phyloP scores from a whole-genome alignment of 1,140 invertebrate genomes.

The Brachionus sp. region DNA sequence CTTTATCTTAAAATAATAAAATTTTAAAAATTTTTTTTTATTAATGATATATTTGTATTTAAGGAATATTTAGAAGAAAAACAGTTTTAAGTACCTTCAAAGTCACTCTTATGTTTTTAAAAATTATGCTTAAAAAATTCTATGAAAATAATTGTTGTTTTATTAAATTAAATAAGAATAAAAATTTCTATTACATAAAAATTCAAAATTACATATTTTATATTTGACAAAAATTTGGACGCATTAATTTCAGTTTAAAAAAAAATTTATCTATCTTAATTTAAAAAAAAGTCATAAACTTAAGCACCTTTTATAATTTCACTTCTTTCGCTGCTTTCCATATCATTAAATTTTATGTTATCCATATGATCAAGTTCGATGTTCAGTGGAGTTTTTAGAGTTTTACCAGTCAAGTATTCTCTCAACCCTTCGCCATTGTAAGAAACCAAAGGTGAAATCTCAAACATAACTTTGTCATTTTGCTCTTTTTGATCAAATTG shows the following conservation, averaged over 20 bases:
- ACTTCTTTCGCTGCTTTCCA: neutral
- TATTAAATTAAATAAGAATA: too few species aligned
- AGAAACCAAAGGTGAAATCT: conserved; percentile 36
- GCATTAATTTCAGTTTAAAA: too few species aligned
- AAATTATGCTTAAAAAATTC: too few species aligned
- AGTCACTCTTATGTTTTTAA: too few species aligned
- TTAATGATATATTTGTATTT: too few species aligned
- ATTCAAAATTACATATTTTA: neutral
- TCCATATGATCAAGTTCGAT: conserved; percentile 9
- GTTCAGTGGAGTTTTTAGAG: neutral
- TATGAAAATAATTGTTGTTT: too few species aligned
- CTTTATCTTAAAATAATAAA: too few species aligned
- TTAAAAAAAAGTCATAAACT: neutral
- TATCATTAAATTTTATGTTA: conserved; percentile 2
- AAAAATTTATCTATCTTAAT: neutral
- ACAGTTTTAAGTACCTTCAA: too few species aligned
- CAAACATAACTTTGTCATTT: neutral
- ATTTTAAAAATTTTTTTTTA: too few species aligned
- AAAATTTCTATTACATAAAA: too few species aligned
- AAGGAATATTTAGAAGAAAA: too few species aligned
- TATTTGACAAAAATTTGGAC: neutral
- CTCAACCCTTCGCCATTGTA: conserved; percentile 23
- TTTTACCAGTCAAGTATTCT: conserved; percentile 32
- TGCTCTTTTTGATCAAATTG: neutral
- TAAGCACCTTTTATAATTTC: conserved; percentile 28